A percentile compares a stretch with the other conserved stretches of the same genome.
phyloP scores from a whole-genome alignment of 1,140 invertebrate genomes.

The Philopotamus ludificatus region DNA sequence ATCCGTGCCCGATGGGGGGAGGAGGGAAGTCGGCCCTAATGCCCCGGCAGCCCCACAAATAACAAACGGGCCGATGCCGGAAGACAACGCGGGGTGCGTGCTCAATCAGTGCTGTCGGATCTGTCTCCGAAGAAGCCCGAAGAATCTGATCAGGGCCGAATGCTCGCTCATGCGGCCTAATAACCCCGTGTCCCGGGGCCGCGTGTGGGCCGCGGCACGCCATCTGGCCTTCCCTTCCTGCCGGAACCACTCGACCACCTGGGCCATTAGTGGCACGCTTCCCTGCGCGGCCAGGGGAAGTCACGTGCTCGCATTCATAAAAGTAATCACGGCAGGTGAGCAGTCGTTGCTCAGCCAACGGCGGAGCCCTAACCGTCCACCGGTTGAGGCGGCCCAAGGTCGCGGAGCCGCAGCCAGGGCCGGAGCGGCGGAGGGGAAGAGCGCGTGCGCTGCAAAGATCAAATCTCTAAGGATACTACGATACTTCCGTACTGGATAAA shows the following conservation, averaged over 20 bases:
- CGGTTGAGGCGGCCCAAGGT: too few relatives aligned
- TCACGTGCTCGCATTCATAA: background rate
- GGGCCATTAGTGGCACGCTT: background rate
- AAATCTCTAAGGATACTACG: too few relatives aligned
- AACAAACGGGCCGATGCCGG: background rate
- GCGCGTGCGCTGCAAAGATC: too few relatives aligned
- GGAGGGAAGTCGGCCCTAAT: too few relatives aligned
- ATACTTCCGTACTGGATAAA: too few relatives aligned
- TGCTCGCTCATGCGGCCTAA: slow-evolving; percentile 1
- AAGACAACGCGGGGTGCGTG: background rate
- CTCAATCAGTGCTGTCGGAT: background rate
- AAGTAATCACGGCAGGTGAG: too few relatives aligned
- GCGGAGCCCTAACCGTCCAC: too few relatives aligned
- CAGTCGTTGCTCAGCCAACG: too few relatives aligned
- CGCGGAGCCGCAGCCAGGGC: too few relatives aligned
- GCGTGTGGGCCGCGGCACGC: background rate
- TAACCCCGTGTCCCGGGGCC: background rate
- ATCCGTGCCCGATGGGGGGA: too few relatives aligned
- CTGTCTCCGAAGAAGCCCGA: background rate
- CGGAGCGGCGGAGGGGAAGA: too few relatives aligned
- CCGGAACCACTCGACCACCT: background rate
- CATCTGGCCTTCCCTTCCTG: background rate
- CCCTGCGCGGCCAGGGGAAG: background rate
- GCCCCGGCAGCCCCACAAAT: background rate
- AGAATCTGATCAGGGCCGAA: background rate